Base-by-base conservation (phyloP, 2,797 vertebrate species). In the Chelon auratus region DNA sequence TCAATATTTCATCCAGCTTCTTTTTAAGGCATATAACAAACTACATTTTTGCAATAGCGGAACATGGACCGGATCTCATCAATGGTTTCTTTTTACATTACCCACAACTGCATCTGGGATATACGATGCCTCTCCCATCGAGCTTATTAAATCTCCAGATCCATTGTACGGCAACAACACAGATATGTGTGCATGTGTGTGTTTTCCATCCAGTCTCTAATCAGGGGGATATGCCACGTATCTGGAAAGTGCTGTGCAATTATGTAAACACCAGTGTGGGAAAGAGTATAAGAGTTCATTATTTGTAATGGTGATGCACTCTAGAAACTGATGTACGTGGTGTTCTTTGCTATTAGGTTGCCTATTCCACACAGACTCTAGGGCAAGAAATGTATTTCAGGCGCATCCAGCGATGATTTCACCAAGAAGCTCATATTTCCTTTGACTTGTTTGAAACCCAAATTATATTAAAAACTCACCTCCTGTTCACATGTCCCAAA, bases 141-240 rank as follows among this genome's bases (percentile, higher is more conserved):
- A 74, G 64, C 73, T 83, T 67, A 82, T 79, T 70, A 81, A 75
- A 83, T 67, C 64, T 72, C 66, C 65, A 36, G 50, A n/a, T 63
- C 68, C 42, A 72, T 78, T 74, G 68, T 22, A 66, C 53, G 80
- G 72, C 66, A 74, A 70, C 39, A 56, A 48, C 9, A 67, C 14
- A 69, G 58, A 82, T 4, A 26, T 33, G 30, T 33, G 30, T 33
- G 30, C 7, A 6, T 30, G 30, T 81, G 61, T 62, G 57, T 73
- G 61, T 53, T 69, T 78, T 75, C 72, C 68, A 75, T 81, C 70
- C 48, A 68, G 36, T 1, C 8, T 79, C 48, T 68, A 60, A 78
- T 74, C 71, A 74, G 58, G 78, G 43, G 20, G 52, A 82, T 80
- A 54, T 69, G 57, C 65, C 53, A 33, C 67, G 75, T 45, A 69